Evolutionary conservation across 2,113 vertebrate species (phyloP).

Genomic region (Erythrocebus patas): DNA sequence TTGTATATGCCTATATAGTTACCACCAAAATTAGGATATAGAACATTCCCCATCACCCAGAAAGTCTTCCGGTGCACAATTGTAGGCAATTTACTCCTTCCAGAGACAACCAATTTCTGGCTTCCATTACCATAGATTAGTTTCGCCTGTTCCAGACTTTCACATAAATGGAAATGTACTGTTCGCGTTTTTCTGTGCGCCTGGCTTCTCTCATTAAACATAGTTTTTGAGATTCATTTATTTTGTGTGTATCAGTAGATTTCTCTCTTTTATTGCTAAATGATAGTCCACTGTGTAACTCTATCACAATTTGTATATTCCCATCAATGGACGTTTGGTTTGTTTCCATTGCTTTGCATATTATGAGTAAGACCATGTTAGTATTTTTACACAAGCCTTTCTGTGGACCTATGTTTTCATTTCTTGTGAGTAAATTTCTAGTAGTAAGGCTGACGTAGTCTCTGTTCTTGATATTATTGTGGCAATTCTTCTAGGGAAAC

Average conservation of each 20-base stretch:
- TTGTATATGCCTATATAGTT: background rate
- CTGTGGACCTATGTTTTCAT: background rate
- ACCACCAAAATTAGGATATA: background rate
- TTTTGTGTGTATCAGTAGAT: background rate
- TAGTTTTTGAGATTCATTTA: background rate
- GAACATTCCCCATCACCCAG: background rate
- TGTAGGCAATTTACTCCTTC: background rate
- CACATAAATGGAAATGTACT: background rate
- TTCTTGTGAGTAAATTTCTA: conserved; percentile 1
- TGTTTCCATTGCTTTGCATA: background rate
- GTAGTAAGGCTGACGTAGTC: background rate
- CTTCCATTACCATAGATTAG: background rate
- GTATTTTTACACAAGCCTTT: background rate
- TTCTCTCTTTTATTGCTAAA: conserved; percentile 1
- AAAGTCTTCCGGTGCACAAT: background rate
- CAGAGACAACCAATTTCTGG: background rate
- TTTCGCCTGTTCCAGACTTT: background rate
- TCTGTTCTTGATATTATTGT: background rate
- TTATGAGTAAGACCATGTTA: background rate
- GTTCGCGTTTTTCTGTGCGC: background rate
- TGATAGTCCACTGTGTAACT: background rate
- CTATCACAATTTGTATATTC: background rate
- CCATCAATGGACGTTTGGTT: background rate
- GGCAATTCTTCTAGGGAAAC: background rate
- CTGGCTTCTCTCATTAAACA: background rate